Base-by-base conservation (phyloP, 2,113 vertebrate species). In the Kobus ellipsiprymnus region DNA sequence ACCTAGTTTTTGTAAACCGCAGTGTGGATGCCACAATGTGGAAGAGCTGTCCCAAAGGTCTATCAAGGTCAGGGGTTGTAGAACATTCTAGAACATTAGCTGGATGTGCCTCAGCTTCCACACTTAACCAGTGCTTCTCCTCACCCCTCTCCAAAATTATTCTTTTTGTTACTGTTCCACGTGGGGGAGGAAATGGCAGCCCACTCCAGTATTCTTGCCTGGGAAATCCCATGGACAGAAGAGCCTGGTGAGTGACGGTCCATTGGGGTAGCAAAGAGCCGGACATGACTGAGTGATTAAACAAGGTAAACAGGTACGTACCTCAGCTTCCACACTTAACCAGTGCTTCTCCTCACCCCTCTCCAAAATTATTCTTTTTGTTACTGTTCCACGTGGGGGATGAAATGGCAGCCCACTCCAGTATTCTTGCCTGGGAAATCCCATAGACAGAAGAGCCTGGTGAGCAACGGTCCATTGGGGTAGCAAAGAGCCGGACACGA, bases 341-440 rank as follows among this genome's bases (percentile, higher is more conserved):
- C 13, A 7, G 17, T 52, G 29, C n/a, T 91, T 82, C 67, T 95
- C 59, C 54, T 50, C 52, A 27, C 11, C 33, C 64, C 3, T 78
- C 25, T 95, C 74, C 84, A 88, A 87, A 64, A 46, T 71, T 64
- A 77, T 46, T 94, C 17, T 84, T 57, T 80, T 55, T 15, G 13
- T 87, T 15, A 77, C 40, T 2, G 1, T 77, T 44, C 40, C 40
- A 44, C 23, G 1, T 44, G 0, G 23, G 71, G 71, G 21, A 77
- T 40, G 40, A 44, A 44, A 44, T 27, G 12, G 71, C 67, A 74
- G 5, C 10, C 19, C 67, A 74, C 67, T 74, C 67, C 36, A 74
- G 67, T 74, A 40, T 40, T 40, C n/a, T 74, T 40, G 67, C n/a
- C n/a, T 40, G 67, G 67, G 67, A 71, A 23, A 71, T 40, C 10